Evolutionary conservation across 1,140 invertebrate species (phyloP).

Genomic region (Conopomorpha cramerella): DNA sequence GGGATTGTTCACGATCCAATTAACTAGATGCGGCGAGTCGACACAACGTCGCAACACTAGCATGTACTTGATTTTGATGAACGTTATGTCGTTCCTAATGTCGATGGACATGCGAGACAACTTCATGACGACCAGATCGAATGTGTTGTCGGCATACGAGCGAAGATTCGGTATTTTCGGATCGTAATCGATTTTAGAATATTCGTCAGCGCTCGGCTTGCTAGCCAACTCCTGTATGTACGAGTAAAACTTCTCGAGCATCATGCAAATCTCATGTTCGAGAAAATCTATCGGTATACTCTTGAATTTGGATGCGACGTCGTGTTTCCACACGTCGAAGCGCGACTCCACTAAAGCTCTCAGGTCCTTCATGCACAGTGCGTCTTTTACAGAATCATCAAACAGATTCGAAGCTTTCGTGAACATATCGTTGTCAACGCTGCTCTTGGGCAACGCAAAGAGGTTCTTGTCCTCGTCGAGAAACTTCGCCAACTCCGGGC

Average conservation of each 20-base stretch:
- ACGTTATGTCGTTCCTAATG: constrained; percentile 29
- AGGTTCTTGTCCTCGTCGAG: constrained; percentile 27
- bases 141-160: constrained; percentile 27
- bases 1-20: constrained; percentile 34
- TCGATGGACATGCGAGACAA: constrained; percentile 31
- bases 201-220: constrained; percentile 27
- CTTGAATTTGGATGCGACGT: constrained; percentile 34
- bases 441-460: constrained; percentile 19
- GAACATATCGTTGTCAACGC: constrained; percentile 28
- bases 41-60: constrained; percentile 30
- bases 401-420: constrained; percentile 31
- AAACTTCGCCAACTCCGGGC: constrained; percentile 28
- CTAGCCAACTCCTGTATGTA: constrained; percentile 38
- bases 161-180: no score
- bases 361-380: constrained; percentile 34
- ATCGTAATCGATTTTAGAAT: constrained; percentile 31
- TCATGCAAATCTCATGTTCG: constrained; percentile 33
- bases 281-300: constrained; percentile 34
- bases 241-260: constrained; percentile 39
- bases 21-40: constrained; percentile 29
- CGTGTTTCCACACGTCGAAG: constrained; percentile 39
- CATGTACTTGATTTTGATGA: constrained; percentile 39
- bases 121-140: constrained; percentile 42
- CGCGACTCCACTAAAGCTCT: constrained; percentile 27
- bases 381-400: constrained; percentile 42